phyloP scores from a whole-genome alignment of 1,140 invertebrate genomes.

The Dreissena polymorpha region DNA sequence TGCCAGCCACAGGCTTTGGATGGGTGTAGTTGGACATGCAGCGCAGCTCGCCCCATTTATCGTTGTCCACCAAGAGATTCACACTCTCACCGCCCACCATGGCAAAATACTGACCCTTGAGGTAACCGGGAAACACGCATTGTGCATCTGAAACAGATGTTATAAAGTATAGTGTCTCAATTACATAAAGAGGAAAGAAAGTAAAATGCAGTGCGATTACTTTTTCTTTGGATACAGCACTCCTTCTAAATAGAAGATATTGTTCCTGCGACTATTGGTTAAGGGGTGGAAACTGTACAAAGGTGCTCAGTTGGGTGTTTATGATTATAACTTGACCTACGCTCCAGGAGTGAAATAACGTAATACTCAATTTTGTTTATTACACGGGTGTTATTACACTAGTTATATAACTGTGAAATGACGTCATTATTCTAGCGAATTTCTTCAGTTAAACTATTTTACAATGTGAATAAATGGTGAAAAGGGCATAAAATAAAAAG shows the following conservation, averaged over 20 bases:
- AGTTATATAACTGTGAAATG: too few species aligned
- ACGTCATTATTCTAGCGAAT: too few species aligned
- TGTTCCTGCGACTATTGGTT: neutral
- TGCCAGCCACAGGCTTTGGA: slow-evolving; percentile 41
- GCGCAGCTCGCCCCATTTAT: slow-evolving; percentile 33
- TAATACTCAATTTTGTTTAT: neutral
- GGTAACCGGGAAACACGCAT: slow-evolving; percentile 38
- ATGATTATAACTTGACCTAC: neutral
- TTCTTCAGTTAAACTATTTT: too few species aligned
- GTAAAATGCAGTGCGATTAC: too few species aligned
- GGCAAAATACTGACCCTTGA: slow-evolving; percentile 40
- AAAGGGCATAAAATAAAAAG: too few species aligned
- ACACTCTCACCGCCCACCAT: slow-evolving; percentile 45
- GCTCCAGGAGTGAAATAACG: neutral
- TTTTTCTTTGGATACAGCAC: too few species aligned
- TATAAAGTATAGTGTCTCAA: too few species aligned
- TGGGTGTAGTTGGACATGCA: slow-evolving; percentile 36
- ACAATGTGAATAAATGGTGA: too few species aligned
- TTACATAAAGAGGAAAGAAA: too few species aligned
- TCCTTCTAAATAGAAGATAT: too few species aligned
- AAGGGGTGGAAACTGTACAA: neutral
- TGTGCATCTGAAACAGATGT: slow-evolving; percentile 23
- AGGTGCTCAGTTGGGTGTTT: too few species aligned
- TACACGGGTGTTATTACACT: too few species aligned
- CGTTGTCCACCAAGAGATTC: slow-evolving; percentile 25